A percentile compares a stretch with the other conserved stretches of the same genome.
Conservation (phyloP, 2,797 vertebrate species). For the Taeniopygia guttata region DNA sequence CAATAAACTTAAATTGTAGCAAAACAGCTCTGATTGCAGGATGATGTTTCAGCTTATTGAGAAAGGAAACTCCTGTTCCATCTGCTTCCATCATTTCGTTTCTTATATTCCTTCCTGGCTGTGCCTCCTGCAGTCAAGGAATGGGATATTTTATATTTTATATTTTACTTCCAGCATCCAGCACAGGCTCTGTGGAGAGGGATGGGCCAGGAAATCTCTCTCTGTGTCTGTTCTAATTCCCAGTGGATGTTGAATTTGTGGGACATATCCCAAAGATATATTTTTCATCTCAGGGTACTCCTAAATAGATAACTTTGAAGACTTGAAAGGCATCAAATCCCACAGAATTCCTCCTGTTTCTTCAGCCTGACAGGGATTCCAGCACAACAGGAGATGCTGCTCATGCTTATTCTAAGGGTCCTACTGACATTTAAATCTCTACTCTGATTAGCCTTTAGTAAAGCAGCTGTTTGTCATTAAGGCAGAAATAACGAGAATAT, state of each 20-base stretch:
- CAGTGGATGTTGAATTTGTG: background rate
- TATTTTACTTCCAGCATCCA: background rate
- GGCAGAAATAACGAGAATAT: background rate
- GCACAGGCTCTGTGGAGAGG: background rate
- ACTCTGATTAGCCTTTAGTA: background rate
- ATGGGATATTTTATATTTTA: background rate
- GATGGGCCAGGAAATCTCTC: accelerated
- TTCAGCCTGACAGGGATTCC: background rate
- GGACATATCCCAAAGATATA: background rate
- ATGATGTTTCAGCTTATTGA: background rate
- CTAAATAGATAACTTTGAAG: background rate
- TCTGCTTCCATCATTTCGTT: background rate
- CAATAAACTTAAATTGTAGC: background rate
- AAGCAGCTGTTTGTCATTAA: background rate
- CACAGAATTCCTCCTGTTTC: background rate
- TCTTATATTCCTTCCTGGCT: background rate
- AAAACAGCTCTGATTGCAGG: background rate
- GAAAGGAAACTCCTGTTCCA: background rate
- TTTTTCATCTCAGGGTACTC: background rate
- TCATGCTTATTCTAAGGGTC: background rate
- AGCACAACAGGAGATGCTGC: background rate
- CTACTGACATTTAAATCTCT: background rate
- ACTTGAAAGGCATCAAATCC: background rate
- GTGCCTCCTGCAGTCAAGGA: background rate
- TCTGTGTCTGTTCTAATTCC: background rate